Conservation (phyloP, 2,797 vertebrate species). For the Pseudochirops corinnae region DNA sequence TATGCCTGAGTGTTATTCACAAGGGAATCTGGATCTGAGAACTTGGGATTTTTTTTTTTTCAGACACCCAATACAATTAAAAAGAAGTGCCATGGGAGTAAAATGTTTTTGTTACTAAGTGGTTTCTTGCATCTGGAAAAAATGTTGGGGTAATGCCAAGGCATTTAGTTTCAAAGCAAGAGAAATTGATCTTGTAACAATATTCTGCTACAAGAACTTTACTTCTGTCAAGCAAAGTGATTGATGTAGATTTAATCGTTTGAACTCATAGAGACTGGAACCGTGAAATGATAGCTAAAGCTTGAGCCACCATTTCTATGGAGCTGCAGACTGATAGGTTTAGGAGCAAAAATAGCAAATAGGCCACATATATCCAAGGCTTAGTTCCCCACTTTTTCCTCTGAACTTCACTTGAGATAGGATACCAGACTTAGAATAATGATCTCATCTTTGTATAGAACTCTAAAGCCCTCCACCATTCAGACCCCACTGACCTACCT, state of each 20-base stretch:
- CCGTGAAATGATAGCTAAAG: background rate
- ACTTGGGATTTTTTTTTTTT: slow-evolving; percentile 9
- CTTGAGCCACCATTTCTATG: background rate
- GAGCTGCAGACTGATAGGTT: background rate
- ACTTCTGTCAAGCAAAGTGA: slow-evolving; percentile 14
- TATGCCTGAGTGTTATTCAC: slow-evolving; percentile 4
- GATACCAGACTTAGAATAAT: background rate
- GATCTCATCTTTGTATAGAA: background rate
- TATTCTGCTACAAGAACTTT: background rate
- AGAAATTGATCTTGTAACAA: background rate
- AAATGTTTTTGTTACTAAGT: background rate
- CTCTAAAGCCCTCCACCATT: background rate
- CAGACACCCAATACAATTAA: slow-evolving; percentile 12
- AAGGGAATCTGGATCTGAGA: slow-evolving; percentile 23
- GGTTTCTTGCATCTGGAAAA: slow-evolving; percentile 6
- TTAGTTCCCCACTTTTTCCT: background rate
- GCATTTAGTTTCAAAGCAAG: slow-evolving; percentile 27
- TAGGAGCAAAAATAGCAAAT: background rate
- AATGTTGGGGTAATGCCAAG: slow-evolving; percentile 21
- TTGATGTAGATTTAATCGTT: slow-evolving; percentile 19
- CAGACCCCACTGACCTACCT: background rate
- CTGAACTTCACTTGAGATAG: background rate
- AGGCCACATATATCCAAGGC: background rate
- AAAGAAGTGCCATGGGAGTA: slow-evolving; percentile 21
- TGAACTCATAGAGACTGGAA: background rate